A percentile compares a stretch with the other conserved stretches of the same genome.
These are phyloP conservation scores for Lepidurus packardi DNA, from an alignment of 1,140 invertebrate genomes.

Conservation along the genomic window DNA sequence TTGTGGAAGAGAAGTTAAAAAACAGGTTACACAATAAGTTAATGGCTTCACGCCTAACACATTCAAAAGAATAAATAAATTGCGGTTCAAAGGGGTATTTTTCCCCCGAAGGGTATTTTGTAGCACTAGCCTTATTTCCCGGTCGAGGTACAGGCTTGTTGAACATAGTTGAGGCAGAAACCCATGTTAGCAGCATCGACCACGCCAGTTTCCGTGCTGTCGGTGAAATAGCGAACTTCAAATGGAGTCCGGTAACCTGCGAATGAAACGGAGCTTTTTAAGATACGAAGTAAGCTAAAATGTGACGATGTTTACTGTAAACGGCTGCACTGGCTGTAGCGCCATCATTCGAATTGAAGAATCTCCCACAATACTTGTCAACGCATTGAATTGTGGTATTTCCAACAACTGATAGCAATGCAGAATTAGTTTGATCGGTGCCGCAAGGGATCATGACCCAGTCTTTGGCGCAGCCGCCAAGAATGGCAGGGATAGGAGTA, in stretches of 20 bases:
- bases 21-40: too few species aligned
- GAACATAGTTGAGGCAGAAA: conserved; percentile 39
- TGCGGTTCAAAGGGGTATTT: too few species aligned
- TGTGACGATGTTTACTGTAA: conserved; percentile 25
- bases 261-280: background rate
- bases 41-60: too few species aligned
- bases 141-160: conserved; percentile 38
- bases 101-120: background rate
- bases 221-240: conserved; percentile 37
- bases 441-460: conserved; percentile 39
- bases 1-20: too few species aligned
- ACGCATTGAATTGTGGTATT: conserved; percentile 33
- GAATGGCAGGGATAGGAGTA: too few species aligned
- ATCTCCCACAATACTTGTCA: conserved; percentile 37
- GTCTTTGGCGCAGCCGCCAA: conserved; percentile 34
- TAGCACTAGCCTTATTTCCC: background rate
- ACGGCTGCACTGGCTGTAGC: background rate
- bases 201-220: conserved; percentile 29
- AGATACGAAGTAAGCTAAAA: background rate
- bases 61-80: too few species aligned
- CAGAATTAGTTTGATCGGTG: conserved; percentile 26
- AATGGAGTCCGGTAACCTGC: conserved; percentile 37
- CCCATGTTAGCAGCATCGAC: conserved; percentile 36
- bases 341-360: conserved; percentile 33
- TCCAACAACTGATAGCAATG: background rate